phyloP scores from a whole-genome alignment of 1,140 invertebrate species.

The Drosophila novamexicana region DNA sequence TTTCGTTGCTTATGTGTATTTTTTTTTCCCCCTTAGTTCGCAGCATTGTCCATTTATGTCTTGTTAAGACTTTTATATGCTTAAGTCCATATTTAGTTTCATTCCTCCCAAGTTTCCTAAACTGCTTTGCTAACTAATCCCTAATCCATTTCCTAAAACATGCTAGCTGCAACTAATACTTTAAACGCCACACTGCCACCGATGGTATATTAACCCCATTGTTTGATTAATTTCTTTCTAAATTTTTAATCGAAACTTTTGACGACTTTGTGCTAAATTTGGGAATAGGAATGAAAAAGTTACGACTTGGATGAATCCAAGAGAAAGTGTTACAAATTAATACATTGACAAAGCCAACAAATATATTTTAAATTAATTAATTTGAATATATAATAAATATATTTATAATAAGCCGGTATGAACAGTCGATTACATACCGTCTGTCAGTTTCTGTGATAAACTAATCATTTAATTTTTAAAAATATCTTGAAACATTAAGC shows the following conservation, averaged over 20 bases:
- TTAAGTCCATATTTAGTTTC: conserved; percentile 74
- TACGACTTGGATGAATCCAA: neutral
- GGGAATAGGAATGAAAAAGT: neutral
- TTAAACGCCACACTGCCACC: conserved; percentile 26
- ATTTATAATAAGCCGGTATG: no score
- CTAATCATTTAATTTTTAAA: no score
- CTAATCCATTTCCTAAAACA: conserved; percentile 40
- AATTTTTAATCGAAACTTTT: neutral
- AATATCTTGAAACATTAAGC: no score
- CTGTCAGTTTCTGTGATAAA: no score
- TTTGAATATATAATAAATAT: no score
- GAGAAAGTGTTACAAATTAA: neutral
- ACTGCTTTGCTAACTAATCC: conserved; percentile 68
- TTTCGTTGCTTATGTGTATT: conserved; percentile 44
- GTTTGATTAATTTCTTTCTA: conserved; percentile 52
- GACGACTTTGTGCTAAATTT: neutral
- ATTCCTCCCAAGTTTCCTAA: conserved; percentile 60
- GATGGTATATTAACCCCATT: conserved; percentile 30
- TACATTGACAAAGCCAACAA: no score
- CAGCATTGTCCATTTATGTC: conserved; percentile 74
- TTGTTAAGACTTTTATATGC: conserved; percentile 81
- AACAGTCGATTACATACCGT: no score
- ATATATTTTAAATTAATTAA: no score
- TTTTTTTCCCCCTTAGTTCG: conserved; percentile 10
- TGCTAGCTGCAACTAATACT: conserved; percentile 27